phyloP scores from a whole-genome alignment of 2,888 invertebrate genomes.

The Schizotus pectinicornis region DNA sequence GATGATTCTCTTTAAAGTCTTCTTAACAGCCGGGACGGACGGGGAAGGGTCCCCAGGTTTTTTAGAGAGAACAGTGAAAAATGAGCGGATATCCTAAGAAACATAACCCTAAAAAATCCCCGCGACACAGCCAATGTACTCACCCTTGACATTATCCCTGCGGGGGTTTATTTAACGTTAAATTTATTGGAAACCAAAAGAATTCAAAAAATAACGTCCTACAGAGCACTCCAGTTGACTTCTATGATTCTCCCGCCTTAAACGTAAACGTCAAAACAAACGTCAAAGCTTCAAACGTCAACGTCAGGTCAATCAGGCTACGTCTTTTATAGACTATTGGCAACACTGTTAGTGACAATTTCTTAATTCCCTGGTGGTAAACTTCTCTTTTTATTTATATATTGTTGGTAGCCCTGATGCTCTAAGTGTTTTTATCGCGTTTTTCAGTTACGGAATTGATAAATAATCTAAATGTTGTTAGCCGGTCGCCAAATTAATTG shows the following conservation, averaged over 20 bases:
- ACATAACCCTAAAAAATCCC: not conserved
- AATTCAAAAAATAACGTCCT: too few relatives aligned
- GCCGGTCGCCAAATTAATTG: not conserved
- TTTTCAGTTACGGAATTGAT: not conserved
- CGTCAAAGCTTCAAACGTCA: too few relatives aligned
- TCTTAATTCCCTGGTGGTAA: too few relatives aligned
- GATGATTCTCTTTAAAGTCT: slow-evolving; percentile 50
- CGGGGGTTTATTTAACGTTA: slow-evolving; percentile 16
- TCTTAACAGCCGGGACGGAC: slow-evolving; percentile 38
- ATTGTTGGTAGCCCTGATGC: not conserved
- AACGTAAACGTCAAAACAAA: too few relatives aligned
- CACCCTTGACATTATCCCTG: slow-evolving; percentile 13
- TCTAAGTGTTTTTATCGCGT: too few relatives aligned
- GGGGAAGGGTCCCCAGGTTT: slow-evolving; percentile 39
- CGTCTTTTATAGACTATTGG: too few relatives aligned
- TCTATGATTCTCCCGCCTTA: too few relatives aligned
- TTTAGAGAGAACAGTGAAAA: slow-evolving; percentile 58
- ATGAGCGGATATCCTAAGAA: slow-evolving; percentile 70
- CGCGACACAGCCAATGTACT: not conserved
- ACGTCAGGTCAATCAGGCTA: too few relatives aligned
- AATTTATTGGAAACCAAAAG: too few relatives aligned
- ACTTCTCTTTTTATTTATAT: too few relatives aligned
- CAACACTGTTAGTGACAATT: too few relatives aligned
- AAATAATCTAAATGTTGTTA: not conserved
- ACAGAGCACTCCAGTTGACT: too few relatives aligned